Evolutionary conservation across 2,888 invertebrate species (phyloP).

Genomic region (Flabesymbios commensalis): DNA sequence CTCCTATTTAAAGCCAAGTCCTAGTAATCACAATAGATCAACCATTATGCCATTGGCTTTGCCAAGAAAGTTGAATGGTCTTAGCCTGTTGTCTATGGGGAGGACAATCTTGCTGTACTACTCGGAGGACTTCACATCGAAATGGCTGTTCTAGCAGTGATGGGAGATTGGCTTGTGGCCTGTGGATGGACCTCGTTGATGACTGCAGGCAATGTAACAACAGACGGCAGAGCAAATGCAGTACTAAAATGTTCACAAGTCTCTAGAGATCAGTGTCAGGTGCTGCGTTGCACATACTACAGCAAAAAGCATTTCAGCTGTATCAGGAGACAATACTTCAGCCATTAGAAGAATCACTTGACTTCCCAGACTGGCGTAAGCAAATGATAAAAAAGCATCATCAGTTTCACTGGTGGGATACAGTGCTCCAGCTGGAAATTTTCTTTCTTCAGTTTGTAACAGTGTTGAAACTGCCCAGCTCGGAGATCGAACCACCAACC

Average conservation of each 20-base stretch:
- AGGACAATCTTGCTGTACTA: conserved; percentile 38
- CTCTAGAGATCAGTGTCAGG: conserved; percentile 29
- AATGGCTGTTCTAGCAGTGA: conserved; percentile 36
- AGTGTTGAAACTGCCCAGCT: too few species aligned
- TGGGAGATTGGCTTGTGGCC: conserved; percentile 37
- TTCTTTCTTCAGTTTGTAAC: conserved; percentile 11
- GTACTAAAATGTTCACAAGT: conserved; percentile 30
- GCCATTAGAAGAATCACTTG: neutral
- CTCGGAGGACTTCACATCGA: conserved; percentile 46
- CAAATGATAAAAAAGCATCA: neutral
- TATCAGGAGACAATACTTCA: neutral
- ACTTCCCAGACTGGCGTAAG: conserved; percentile 14
- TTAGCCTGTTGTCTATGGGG: conserved; percentile 38
- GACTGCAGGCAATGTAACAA: conserved; percentile 27
- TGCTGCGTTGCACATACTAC: conserved; percentile 22
- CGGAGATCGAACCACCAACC: too few species aligned
- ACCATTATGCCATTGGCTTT: conserved; percentile 39
- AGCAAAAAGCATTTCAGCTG: conserved; percentile 18
- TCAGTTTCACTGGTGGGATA: conserved; percentile 26
- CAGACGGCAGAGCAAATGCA: conserved; percentile 36
- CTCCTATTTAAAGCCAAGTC: conserved; percentile 12
- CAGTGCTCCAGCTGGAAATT: conserved; percentile 14
- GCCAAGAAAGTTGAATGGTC: conserved; percentile 43
- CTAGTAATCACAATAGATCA: conserved; percentile 38
- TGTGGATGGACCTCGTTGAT: conserved; percentile 38